Evolutionary conservation across 1,140 invertebrate genomes (phyloP).

Genomic region (Pinna nobilis): DNA sequence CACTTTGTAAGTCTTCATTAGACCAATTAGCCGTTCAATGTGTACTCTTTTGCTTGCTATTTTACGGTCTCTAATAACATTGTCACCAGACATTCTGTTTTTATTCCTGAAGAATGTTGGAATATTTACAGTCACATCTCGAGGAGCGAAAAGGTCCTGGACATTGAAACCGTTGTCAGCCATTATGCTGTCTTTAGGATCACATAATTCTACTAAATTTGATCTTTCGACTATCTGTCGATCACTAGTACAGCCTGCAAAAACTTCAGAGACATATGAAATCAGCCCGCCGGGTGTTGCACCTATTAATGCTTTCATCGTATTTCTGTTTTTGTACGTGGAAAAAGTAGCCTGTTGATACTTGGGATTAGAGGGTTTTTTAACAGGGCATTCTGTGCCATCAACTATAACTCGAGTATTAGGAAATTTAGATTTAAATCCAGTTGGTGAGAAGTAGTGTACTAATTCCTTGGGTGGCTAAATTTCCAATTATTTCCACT

Average conservation of each 20-base stretch:
- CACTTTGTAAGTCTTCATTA: constrained; percentile 46
- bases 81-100: constrained; percentile 27
- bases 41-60: constrained; percentile 42
- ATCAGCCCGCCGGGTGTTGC: constrained; percentile 49
- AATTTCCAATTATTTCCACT: constrained; percentile 34
- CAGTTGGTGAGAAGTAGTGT: constrained; percentile 45
- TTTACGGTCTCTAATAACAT: constrained; percentile 37
- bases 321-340: constrained; percentile 62
- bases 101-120: constrained; percentile 52
- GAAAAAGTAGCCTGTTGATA: constrained; percentile 63
- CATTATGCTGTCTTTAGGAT: constrained; percentile 43
- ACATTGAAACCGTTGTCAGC: constrained; percentile 48
- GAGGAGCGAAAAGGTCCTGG: constrained; percentile 43
- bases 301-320: constrained; percentile 46
- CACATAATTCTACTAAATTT: constrained; percentile 20
- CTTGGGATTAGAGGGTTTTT: constrained; percentile 41
- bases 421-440: constrained; percentile 56
- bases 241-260: constrained; percentile 48
- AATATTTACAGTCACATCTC: constrained; percentile 44
- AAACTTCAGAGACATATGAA: constrained; percentile 38
- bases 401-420: constrained; percentile 62
- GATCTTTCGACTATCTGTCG: constrained; percentile 40
- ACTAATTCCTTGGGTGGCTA: constrained; percentile 35
- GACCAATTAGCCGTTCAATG: constrained; percentile 38
- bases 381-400: constrained; percentile 60